Evolutionary conservation across 2,888 invertebrate species (phyloP).

Genomic region (Iselma pallidipennis): DNA sequence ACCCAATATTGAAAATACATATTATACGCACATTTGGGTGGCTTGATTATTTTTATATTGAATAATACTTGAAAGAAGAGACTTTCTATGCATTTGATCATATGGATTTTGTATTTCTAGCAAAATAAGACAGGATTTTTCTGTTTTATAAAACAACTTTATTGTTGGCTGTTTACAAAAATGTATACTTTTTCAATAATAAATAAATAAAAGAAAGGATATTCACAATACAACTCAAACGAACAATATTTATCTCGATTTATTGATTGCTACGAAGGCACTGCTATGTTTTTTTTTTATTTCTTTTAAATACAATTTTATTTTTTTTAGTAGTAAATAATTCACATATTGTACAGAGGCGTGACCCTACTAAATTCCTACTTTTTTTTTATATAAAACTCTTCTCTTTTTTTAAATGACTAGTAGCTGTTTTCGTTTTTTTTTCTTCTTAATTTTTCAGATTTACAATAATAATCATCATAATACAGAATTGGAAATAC

Average conservation of each 20-base stretch:
- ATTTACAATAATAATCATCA: slow-evolving; percentile 11
- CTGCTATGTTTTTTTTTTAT: slow-evolving; percentile 33
- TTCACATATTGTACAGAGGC: slow-evolving; percentile 21
- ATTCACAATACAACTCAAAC: slow-evolving; percentile 31
- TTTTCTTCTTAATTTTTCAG: neutral
- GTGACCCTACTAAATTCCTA: slow-evolving; percentile 20
- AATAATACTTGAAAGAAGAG: no score
- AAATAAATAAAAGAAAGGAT: slow-evolving; percentile 37
- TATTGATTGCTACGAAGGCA: slow-evolving; percentile 40
- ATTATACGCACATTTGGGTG: no score
- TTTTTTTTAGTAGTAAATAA: slow-evolving; percentile 15
- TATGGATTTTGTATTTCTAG: no score
- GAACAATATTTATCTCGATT: slow-evolving; percentile 36
- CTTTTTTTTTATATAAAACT: slow-evolving; percentile 3
- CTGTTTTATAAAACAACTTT: slow-evolving; percentile 1
- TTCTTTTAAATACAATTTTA: slow-evolving; percentile 13
- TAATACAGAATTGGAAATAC: slow-evolving; percentile 19
- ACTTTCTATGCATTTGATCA: no score
- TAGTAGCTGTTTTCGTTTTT: slow-evolving; percentile 7
- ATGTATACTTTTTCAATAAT: slow-evolving; percentile 40
- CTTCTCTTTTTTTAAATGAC: slow-evolving; percentile 18
- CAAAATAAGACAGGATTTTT: neutral
- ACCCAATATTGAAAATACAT: no score
- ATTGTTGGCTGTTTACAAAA: slow-evolving; percentile 29
- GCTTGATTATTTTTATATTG: no score